Conservation (phyloP, 2,888 invertebrate genomes). For the Drosophila multiciliata region DNA sequence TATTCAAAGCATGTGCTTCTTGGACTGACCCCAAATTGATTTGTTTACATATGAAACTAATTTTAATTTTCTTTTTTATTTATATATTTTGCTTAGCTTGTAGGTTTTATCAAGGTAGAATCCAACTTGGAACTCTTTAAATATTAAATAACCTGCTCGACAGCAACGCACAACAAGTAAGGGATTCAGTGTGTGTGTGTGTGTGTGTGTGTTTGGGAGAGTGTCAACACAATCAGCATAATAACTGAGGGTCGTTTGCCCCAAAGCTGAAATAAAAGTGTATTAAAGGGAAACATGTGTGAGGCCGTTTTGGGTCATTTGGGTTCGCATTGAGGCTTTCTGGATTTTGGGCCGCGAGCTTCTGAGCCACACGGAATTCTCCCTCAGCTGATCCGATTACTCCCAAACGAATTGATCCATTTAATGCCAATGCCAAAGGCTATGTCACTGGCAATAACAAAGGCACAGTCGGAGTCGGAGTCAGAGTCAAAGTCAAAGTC, state of each 20-base stretch:
- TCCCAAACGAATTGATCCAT: slow-evolving; percentile 55
- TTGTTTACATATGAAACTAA: slow-evolving; percentile 2
- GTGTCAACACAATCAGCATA: slow-evolving; percentile 77
- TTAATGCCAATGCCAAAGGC: slow-evolving; percentile 37
- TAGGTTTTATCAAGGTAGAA: slow-evolving; percentile 27
- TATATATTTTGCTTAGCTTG: slow-evolving; percentile 24
- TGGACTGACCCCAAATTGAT: slow-evolving; percentile 4
- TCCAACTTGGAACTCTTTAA: slow-evolving; percentile 52
- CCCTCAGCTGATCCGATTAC: slow-evolving; percentile 21
- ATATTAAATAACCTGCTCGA: slow-evolving; percentile 51
- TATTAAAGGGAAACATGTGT: slow-evolving; percentile 74
- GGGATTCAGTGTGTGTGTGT: slow-evolving; percentile 17
- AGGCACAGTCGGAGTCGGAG: slow-evolving; percentile 37
- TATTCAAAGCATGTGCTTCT: neutral
- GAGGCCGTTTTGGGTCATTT: slow-evolving; percentile 36
- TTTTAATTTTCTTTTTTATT: slow-evolving; percentile 44
- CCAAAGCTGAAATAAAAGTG: slow-evolving; percentile 68
- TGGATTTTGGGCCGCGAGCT: slow-evolving; percentile 15
- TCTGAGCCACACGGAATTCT: slow-evolving; percentile 14
- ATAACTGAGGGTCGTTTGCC: slow-evolving; percentile 55
- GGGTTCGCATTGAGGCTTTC: slow-evolving; percentile 11
- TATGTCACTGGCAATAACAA: slow-evolving; percentile 22
- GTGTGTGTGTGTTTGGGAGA: slow-evolving; percentile 15
- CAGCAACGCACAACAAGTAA: slow-evolving; percentile 34
- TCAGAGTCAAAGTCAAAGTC: slow-evolving; percentile 41